A percentile compares a stretch with the other conserved stretches of the same genome.
Conservation (phyloP, 2,888 invertebrate genomes). For the Macaria liturata region DNA sequence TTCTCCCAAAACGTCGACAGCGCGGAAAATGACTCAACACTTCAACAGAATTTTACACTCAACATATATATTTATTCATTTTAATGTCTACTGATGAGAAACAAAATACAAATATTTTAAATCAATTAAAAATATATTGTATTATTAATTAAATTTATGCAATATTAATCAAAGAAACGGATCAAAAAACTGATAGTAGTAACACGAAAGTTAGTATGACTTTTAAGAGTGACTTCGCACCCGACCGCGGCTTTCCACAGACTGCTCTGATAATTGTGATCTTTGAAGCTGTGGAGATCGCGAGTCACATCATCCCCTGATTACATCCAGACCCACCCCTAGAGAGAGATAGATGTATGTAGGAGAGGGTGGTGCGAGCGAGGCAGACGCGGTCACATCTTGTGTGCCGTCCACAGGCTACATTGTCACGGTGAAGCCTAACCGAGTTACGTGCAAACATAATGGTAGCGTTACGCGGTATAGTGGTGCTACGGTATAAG, state of each 20-base stretch:
- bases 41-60: conserved; percentile 23
- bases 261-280: conserved; percentile 83
- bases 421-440: conserved; percentile 76
- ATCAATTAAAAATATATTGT: neutral
- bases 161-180: neutral
- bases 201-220: conserved; percentile 56
- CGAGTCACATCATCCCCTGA: conserved; percentile 84
- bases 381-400: conserved; percentile 84
- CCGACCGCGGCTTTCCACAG: conserved; percentile 78
- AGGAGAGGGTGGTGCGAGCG: conserved; percentile 45
- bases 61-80: conserved; percentile 14
- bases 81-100: neutral
- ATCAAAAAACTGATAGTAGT: conserved; percentile 15
- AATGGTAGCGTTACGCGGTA: conserved; percentile 48
- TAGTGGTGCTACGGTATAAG: conserved; percentile 24
- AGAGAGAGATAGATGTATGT: conserved; percentile 54
- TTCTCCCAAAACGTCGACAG: conserved; percentile 85
- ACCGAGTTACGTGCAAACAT: conserved; percentile 67
- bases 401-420: conserved; percentile 84
- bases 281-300: conserved; percentile 82
- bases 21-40: conserved; percentile 52
- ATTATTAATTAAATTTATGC: no score
- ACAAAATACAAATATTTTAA: neutral
- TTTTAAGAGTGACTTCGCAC: conserved; percentile 72
- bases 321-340: conserved; percentile 81